Evolutionary conservation across 2,797 vertebrate species (phyloP), one percentile per base, ranked within the genome.

Genomic region (Anisognathus igniventris): DNA sequence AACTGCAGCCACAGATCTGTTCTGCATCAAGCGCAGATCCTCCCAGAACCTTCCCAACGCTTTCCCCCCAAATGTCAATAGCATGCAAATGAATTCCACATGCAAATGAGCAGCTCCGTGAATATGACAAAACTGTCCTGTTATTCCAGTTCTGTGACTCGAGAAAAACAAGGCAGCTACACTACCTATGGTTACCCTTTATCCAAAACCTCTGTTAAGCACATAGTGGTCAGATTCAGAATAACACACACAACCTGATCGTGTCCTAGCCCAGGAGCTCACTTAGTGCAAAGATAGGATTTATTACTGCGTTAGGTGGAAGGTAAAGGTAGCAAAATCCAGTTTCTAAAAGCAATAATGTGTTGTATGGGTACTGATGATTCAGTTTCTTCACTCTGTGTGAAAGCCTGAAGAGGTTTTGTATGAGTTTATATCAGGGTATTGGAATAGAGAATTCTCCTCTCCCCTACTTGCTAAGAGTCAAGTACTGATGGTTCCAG

Each of bases 51-150:
- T 94, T 93, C 76, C 62, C 56, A 78, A 87, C 0, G 0, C 62
- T 80, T 83, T 81, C 50, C 82, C 95, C 95, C 45, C 60, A 95
- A 94, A 95, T 90, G 94, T 93, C 96, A 96, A 70, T 68, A 33
- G 86, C 65, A 71, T 92, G 95, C 92, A 97, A 94, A 97, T 88
- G 66, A 91, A 85, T 95, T 96, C 95, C 95, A 95, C 61, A 94
- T 87, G 88, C 86, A 96, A 96, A 98, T 75, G 64, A 96, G 93
- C 70, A 86, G 82, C 79, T 94, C 90, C 53, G 30, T 84, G 91
- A 90, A 83, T 31, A 28, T 75, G 76, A 95, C 58, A 86, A 57
- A 90, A 79, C 42, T 7, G 8, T 75, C 90, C 86, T 95, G 88
- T 88, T 86, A 80, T 95, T 95, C 94, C 56, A 86, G 91, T 92